A percentile compares a stretch with the other conserved stretches of the same genome.
These are phyloP conservation scores for Erebia palarica DNA, from an alignment of 2,888 invertebrate species.

Conservation along the genomic window DNA sequence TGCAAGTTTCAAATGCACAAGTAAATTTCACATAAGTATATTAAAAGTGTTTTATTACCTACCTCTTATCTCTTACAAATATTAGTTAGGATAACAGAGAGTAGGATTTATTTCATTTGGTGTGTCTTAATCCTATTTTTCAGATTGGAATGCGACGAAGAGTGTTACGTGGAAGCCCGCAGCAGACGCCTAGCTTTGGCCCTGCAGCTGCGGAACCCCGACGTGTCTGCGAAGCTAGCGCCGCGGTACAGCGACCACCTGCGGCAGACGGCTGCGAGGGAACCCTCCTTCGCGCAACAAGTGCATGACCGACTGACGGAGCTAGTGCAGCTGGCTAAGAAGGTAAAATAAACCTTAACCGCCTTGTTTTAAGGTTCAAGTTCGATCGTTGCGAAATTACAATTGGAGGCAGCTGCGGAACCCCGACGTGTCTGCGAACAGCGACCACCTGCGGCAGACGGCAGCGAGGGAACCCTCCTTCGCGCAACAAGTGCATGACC, in stretches of 20 bases:
- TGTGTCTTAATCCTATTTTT: neutral
- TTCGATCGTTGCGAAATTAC: too few relatives aligned
- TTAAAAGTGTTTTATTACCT: too few relatives aligned
- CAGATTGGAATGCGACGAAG: conserved; percentile 95
- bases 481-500: conserved; percentile 91
- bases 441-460: conserved; percentile 91
- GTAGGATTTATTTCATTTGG: too few relatives aligned
- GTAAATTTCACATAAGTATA: too few relatives aligned
- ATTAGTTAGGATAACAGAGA: too few relatives aligned
- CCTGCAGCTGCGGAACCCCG: conserved; percentile 95
- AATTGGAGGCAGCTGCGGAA: conserved; percentile 88
- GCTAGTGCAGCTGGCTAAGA: conserved; percentile 93
- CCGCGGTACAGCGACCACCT: conserved; percentile 94
- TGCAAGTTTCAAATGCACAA: too few relatives aligned
- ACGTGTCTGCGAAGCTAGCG: conserved; percentile 88
- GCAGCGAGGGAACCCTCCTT: conserved; percentile 91
- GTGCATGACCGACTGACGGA: conserved; percentile 93
- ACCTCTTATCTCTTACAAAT: too few relatives aligned
- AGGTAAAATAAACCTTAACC: conserved; percentile 70
- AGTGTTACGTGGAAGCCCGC: conserved; percentile 93
- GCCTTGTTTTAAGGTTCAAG: too few relatives aligned
- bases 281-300: conserved; percentile 89
- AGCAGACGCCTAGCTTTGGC: conserved; percentile 95
- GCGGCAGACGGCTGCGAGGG: conserved; percentile 90
- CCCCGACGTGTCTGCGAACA: conserved; percentile 92